Conservation (phyloP, 2,888 invertebrate genomes). For the Calameuta pallipes region DNA sequence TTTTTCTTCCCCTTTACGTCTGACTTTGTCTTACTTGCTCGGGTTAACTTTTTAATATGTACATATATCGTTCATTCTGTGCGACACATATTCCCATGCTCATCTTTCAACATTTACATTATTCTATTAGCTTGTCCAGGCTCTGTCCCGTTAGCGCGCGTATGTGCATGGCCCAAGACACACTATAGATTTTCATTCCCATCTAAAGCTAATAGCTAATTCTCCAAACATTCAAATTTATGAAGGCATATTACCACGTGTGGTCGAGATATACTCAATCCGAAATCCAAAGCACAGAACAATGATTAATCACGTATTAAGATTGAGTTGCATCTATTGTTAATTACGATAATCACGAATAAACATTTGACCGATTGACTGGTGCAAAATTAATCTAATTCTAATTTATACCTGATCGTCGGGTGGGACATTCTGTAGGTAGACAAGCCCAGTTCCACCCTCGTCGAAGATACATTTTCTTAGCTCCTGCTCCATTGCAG, state of each 20-base stretch:
- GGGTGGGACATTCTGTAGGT: slow-evolving; percentile 68
- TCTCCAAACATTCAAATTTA: slow-evolving; percentile 30
- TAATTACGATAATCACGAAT: background rate
- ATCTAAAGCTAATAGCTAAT: slow-evolving; percentile 20
- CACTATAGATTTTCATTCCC: too few species aligned
- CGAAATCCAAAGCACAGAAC: slow-evolving; percentile 42
- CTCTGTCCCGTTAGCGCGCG: too few species aligned
- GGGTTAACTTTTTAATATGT: background rate
- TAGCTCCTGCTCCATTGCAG: slow-evolving; percentile 79
- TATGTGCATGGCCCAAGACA: too few species aligned
- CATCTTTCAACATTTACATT: too few species aligned
- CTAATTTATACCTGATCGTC: slow-evolving; percentile 66
- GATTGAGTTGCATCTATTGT: background rate
- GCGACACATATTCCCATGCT: background rate
- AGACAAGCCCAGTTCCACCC: slow-evolving; percentile 69
- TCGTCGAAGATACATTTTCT: slow-evolving; percentile 76
- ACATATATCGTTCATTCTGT: background rate
- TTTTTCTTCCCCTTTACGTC: background rate
- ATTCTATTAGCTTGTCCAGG: too few species aligned
- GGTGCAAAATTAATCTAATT: background rate
- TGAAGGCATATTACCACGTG: slow-evolving; percentile 47
- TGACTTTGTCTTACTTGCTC: background rate
- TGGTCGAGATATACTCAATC: slow-evolving; percentile 48
- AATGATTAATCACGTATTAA: slow-evolving; percentile 38
- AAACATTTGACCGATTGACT: slow-evolving; percentile 1